Base-by-base conservation (phyloP, 1,140 invertebrate species). In the Cyclargus thomasi region DNA sequence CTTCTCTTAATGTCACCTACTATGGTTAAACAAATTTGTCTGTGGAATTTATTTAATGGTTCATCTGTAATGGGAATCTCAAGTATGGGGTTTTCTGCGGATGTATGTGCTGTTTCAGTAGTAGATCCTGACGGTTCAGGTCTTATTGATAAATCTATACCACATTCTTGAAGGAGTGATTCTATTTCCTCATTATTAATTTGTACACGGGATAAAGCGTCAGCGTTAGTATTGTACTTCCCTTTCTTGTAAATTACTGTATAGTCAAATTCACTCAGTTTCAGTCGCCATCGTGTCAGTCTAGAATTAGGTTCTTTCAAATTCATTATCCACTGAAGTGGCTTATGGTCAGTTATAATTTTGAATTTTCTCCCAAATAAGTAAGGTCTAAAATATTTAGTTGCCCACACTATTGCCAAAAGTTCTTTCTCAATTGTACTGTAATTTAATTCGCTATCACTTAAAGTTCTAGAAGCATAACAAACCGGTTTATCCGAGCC, bases 391-490 rank as follows among this genome's bases (percentile, higher is more conserved):
- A 71, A 71, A 29, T 71, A 67, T 47, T 71, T 67, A 0, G 64
- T 69, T 11, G 67, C 67, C 67, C 67, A 72, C 7, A 72, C 67
- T 18, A 68, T 68, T 1, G 67, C 67, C 36, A 72, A 62, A 20
- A 72, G 64, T 59, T 72, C 70, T 17, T 72, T 72, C 62, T 72
- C 67, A 0, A 68, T 72, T 0, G 67, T 72, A 16, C 64, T 72
- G n/a, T 72, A 72, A 55, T 72, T 72, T n/a, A 67, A 0, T 62
- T 73, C 71, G 10, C 65, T 70, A 5, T 70, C 66, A 10, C 53
- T 65, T 22, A 73, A 21, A 1, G 68, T 70, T 36, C 72, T 29
- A 8, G 69, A 73, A n/a, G 67, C 69, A 53, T 68, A 70, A 1
- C 62, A 39, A n/a, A 74, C 63, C 2, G 73, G 70, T 67, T 62